Conservation (phyloP, 2,888 invertebrate species). For the Argyra leucocephala region DNA sequence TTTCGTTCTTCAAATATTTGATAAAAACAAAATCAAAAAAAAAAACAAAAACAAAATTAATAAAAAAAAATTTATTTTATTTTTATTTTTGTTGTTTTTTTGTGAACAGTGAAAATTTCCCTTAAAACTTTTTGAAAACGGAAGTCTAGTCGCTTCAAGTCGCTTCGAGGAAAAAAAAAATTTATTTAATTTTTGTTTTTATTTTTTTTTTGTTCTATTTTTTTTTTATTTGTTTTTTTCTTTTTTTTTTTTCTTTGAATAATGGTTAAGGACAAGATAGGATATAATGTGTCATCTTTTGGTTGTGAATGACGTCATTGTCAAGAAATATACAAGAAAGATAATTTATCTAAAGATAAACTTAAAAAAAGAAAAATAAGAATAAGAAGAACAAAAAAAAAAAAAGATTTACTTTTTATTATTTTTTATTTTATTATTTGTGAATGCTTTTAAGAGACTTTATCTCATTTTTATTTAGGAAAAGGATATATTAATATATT, state of each 20-base stretch:
- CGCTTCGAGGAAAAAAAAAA: too few species aligned
- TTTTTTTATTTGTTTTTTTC: too few species aligned
- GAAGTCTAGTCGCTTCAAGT: slow-evolving; percentile 1
- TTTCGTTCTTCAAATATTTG: too few species aligned
- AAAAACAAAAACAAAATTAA: too few species aligned
- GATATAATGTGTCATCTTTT: slow-evolving; percentile 4
- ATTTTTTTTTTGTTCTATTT: too few species aligned
- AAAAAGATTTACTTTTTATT: neutral
- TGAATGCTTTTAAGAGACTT: neutral
- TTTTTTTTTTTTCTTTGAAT: too few species aligned
- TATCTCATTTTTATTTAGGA: neutral
- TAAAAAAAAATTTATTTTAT: neutral
- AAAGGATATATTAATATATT: neutral
- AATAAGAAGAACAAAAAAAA: too few species aligned
- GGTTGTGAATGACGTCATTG: neutral
- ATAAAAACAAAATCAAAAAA: too few species aligned
- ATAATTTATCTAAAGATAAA: neutral
- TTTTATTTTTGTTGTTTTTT: neutral
- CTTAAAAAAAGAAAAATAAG: too few species aligned
- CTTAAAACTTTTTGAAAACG: neutral
- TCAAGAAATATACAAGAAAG: neutral
- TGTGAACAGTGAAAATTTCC: too few species aligned
- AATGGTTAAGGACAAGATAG: neutral
- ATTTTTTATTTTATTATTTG: neutral
- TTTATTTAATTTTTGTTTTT: too few species aligned